Percentiles rank a stretch among this genome's conserved stretches.
These are phyloP conservation scores for Campaea margaritaria DNA, from an alignment of 2,888 invertebrate species.

Conservation along the genomic window DNA sequence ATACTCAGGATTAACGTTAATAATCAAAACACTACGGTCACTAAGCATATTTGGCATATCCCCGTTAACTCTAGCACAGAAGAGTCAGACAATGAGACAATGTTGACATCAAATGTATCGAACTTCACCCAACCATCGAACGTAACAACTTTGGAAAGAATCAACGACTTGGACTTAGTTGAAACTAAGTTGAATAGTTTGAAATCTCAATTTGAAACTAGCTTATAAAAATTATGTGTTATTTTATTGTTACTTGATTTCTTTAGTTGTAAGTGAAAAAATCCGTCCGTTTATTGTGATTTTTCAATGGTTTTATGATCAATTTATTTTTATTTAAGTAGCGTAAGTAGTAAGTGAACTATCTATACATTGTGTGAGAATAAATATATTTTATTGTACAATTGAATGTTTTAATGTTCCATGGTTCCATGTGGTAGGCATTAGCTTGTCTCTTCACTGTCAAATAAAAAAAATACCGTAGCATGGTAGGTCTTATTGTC, in stretches of 20 bases:
- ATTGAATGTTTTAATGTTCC: neutral
- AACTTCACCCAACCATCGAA: slow-evolving; percentile 65
- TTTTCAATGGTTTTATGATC: slow-evolving; percentile 23
- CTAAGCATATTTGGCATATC: slow-evolving; percentile 63
- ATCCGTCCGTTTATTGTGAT: slow-evolving; percentile 16
- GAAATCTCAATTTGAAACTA: slow-evolving; percentile 70
- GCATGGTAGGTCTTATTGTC: no score
- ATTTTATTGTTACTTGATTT: neutral
- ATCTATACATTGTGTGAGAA: neutral
- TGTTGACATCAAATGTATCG: slow-evolving; percentile 39
- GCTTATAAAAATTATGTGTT: slow-evolving; percentile 52
- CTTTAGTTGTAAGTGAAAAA: neutral
- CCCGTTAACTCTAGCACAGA: slow-evolving; percentile 53
- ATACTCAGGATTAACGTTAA: slow-evolving; percentile 53
- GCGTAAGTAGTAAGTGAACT: neutral
- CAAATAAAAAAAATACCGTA: no score
- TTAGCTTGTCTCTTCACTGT: no score
- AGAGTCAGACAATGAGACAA: slow-evolving; percentile 47
- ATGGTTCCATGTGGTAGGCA: no score
- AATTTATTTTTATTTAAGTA: slow-evolving; percentile 16
- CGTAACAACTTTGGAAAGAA: slow-evolving; percentile 73
- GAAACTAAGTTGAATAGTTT: slow-evolving; percentile 72
- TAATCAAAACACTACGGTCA: slow-evolving; percentile 52
- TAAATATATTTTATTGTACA: slow-evolving; percentile 10
- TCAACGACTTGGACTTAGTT: slow-evolving; percentile 75